Base-by-base conservation (phyloP, 2,113 vertebrate genomes). In the Cyrtonyx montezumae region DNA sequence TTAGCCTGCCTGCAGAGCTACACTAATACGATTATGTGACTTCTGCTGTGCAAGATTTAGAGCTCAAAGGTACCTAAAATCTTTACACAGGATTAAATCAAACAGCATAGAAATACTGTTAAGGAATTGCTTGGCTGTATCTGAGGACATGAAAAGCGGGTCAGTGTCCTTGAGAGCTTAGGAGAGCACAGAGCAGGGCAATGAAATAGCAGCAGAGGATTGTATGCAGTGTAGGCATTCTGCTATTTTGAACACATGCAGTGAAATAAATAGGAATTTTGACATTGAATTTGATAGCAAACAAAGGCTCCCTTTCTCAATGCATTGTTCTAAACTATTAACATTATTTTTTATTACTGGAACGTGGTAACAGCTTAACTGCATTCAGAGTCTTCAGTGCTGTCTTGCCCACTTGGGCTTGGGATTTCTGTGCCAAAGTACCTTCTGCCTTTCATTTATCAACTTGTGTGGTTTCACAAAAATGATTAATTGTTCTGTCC, bases 41-140 rank as follows among this genome's bases (percentile, higher is more conserved):
- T 88, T 92, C 71, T 79, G 84, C 84, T 93, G 84, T 76, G 90
- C 73, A 34, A 68, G 53, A 80, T 80, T 73, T 91, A 55, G 83
- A 77, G 34, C 73, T 93, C 90, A 91, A 87, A 94, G 84, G 68
- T 77, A 45, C 73, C 53, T 80, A 85, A 90, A 84, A 78, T 85
- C 70, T 78, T 94, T 92, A 93, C 87, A 91, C 28, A 45, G 90
- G 80, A 88, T 95, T 93, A 91, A 69, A 70, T 83, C 53, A 46
- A 55, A 65, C 11, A 10, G 48, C 90, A 73, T 42, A 83, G 84
- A 95, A 95, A 86, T 73, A 45, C 59, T 80, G 37, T 73, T 83
- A 69, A 45, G 59, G 77, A 83, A 49, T 59, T 79, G 43, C 56
- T 40, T 79, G 68, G 36, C 77, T 86, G 28, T 68, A 73, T 91